Evolutionary conservation across 2,113 vertebrate genomes (phyloP).

Genomic region (Jaculus jaculus): DNA sequence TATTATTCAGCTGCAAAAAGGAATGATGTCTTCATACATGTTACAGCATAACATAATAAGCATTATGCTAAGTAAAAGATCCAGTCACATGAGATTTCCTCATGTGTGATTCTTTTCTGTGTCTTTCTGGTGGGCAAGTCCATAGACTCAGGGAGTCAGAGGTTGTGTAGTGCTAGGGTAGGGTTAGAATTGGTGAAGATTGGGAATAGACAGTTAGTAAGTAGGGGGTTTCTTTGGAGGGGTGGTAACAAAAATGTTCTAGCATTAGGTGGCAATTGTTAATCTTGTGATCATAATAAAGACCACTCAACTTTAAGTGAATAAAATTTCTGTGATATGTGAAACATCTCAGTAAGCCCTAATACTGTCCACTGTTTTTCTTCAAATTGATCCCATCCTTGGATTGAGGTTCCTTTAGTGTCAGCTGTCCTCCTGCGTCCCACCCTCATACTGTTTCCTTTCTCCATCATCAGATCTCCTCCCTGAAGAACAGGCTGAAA

Average conservation of each 20-base stretch:
- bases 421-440: not conserved
- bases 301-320: not conserved
- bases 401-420: not conserved
- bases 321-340: not conserved
- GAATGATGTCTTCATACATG: not conserved
- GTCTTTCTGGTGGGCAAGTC: not conserved
- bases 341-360: slow-evolving; percentile 25
- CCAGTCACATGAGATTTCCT: not conserved
- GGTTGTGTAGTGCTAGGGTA: not conserved
- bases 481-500: slow-evolving; percentile 95
- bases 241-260: not conserved
- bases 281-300: not conserved
- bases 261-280: not conserved
- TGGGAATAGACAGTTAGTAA: not conserved
- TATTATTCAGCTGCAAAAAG: slow-evolving; percentile 21
- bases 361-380: not conserved
- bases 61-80: not conserved
- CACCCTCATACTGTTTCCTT: slow-evolving; percentile 36
- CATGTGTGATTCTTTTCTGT: not conserved
- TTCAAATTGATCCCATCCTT: not conserved
- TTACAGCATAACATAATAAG: not conserved
- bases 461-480: slow-evolving; percentile 88
- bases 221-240: not conserved
- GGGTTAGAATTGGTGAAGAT: not conserved
- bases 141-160: not conserved